Conservation (phyloP, 64 coral and sea anemone species). For the Orbicella faveolata region DNA sequence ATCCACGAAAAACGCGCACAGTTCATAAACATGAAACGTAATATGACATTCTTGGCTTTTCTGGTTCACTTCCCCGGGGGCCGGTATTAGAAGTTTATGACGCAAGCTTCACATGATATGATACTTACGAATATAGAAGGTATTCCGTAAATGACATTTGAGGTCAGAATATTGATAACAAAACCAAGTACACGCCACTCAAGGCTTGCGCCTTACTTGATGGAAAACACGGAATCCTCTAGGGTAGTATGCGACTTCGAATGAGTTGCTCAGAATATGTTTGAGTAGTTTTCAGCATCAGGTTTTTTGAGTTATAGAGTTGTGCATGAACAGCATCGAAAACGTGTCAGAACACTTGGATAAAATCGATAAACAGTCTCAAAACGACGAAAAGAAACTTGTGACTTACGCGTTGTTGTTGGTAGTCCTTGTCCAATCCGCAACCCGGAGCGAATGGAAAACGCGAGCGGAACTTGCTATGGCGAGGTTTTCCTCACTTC, state of each 20-base stretch:
- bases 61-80: background rate
- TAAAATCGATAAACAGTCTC: background rate
- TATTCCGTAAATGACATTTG: constrained; percentile 30
- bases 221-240: background rate
- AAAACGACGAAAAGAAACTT: background rate
- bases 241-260: background rate
- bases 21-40: background rate
- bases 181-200: background rate
- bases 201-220: background rate
- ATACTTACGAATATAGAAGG: background rate
- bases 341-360: background rate
- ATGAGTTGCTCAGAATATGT: background rate
- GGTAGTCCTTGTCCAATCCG: background rate
- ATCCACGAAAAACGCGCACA: background rate
- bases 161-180: constrained; percentile 24
- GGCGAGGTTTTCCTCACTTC: background rate
- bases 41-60: constrained; percentile 11
- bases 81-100: background rate
- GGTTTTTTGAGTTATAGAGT: background rate
- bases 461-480: background rate
- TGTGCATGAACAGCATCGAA: background rate
- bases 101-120: background rate
- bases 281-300: background rate
- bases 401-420: background rate
- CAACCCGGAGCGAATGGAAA: background rate